Conservation (phyloP, 2,113 vertebrate species). For the Sinosuthora webbiana region DNA sequence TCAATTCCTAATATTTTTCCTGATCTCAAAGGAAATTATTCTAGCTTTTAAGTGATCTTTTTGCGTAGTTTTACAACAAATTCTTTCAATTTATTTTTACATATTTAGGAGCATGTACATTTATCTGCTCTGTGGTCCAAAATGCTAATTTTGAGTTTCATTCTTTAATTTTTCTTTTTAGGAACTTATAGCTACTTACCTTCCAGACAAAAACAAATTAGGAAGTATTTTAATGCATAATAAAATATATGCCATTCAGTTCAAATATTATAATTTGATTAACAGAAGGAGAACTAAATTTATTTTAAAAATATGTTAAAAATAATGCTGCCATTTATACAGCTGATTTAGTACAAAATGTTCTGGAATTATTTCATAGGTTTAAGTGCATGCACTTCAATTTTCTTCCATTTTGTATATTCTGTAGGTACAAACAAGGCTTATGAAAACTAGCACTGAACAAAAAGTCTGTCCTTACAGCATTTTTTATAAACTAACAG, state of each 20-base stretch:
- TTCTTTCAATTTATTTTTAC: background rate
- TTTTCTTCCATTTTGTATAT: background rate
- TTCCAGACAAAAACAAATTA: background rate
- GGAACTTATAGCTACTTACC: background rate
- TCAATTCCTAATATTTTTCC: background rate
- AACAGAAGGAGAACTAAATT: background rate
- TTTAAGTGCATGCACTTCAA: background rate
- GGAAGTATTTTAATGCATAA: background rate
- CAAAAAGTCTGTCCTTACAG: background rate
- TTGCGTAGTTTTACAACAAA: background rate
- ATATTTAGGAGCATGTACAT: background rate
- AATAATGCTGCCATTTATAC: background rate
- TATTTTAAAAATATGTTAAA: background rate
- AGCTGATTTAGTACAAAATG: background rate
- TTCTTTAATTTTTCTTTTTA: background rate
- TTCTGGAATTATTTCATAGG: background rate
- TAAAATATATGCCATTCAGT: background rate
- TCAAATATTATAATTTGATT: background rate
- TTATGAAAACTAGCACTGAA: background rate
- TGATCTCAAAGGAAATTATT: background rate
- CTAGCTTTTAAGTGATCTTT: background rate
- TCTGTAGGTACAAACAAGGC: background rate
- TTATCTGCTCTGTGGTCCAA: background rate
- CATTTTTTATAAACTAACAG: background rate
- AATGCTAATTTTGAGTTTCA: background rate